Base-by-base conservation (phyloP, 2,888 invertebrate species). In the Spodoptera exigua region DNA sequence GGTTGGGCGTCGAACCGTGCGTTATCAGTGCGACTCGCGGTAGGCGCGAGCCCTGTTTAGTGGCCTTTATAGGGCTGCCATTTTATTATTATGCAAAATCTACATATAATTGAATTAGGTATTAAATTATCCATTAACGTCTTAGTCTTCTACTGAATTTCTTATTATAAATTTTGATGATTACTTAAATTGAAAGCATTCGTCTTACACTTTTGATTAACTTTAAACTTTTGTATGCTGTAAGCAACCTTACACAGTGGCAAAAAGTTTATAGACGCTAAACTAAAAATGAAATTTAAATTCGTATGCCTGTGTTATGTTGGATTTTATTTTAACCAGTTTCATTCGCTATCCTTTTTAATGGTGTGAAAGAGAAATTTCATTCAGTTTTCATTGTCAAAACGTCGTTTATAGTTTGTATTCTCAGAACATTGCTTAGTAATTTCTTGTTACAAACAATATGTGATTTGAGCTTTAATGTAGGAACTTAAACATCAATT, bases 21-120 rank as follows among this genome's bases (percentile, higher is more conserved):
- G 86, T 86, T 87, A 87, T 87, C 87, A 81, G 76, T 79, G 71
- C 66, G 66, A 72, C 70, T 75, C 67, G 70, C 67, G 57, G 61
- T 70, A 73, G 63, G 76, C 70, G 76, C 67, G 67, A 73, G 65
- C 48, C 52, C 56, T 57, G 70, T 75, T 74, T 70, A 71, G 72
- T 57, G 61, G 64, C 70, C 53, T 48, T n/a, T 21, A 35, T 27
- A 71, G 66, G 78, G 78, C 13, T 75, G 56, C 21, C 35, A 13
- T 17, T 45, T 56, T 40, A 46, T 39, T 43, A 10, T 46, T 5
- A 21, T 17, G 41, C 3, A 21, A 16, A 27, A 37, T 44, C 41
- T 40, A 53, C 70, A 27, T 9, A 27, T 27, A 27, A 27, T 27
- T 27, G 5, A 27, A 27, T 1, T 5, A 27, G 27, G 7, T 7